Percentiles rank a stretch among this genome's conserved stretches.
phyloP scores from a whole-genome alignment of 2,888 invertebrate genomes.

The Lydus trimaculatus region DNA sequence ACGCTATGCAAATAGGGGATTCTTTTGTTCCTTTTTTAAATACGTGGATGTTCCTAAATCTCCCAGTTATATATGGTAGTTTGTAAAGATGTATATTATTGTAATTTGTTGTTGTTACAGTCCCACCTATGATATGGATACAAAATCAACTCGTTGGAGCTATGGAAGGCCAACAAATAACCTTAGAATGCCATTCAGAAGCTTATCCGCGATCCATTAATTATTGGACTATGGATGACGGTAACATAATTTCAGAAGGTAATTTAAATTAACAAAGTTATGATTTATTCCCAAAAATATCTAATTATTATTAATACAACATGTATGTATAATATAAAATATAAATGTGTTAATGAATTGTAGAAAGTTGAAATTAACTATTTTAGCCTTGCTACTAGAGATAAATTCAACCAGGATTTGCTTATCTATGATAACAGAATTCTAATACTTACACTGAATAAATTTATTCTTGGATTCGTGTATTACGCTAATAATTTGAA shows the following conservation, averaged over 20 bases:
- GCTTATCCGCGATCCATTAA: conserved; percentile 77
- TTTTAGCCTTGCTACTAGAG: not conserved
- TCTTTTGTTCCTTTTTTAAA: no score
- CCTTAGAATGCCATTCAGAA: conserved; percentile 76
- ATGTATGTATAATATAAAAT: not conserved
- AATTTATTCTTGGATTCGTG: conserved; percentile 27
- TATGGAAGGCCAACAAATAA: conserved; percentile 70
- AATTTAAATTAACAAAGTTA: conserved; percentile 17
- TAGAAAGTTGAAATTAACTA: not conserved
- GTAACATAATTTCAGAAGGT: conserved; percentile 63
- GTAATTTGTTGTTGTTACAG: conserved; percentile 58
- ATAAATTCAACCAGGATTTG: not conserved
- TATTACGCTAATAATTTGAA: conserved; percentile 26
- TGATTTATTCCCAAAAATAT: not conserved
- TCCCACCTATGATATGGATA: conserved; percentile 77
- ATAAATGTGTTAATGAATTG: not conserved
- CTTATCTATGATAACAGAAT: conserved; percentile 9
- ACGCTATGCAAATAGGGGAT: no score
- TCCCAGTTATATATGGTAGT: no score
- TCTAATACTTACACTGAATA: conserved; percentile 12
- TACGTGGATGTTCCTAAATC: not conserved
- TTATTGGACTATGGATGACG: conserved; percentile 75
- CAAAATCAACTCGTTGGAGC: conserved; percentile 76
- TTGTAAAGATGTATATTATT: not conserved
- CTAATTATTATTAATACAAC: not conserved